Evolutionary conservation across 2,113 vertebrate species (phyloP).

Genomic region (Mustelus asterias): DNA sequence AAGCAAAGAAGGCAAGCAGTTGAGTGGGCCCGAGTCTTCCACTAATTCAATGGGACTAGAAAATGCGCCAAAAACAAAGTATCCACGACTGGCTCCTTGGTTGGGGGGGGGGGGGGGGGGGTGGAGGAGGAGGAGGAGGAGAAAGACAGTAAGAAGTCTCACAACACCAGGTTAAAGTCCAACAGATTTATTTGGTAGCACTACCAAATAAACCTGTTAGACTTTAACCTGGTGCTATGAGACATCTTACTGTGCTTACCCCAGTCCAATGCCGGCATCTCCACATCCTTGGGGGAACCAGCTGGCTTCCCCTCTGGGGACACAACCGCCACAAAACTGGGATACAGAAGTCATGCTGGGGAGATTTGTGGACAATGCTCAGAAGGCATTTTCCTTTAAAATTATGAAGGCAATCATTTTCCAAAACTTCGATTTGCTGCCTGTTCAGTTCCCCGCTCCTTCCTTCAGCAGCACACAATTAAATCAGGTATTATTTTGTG

Average conservation of each 20-base stretch:
- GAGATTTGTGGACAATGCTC: neutral
- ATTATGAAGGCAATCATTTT: neutral
- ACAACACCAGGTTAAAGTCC: too few species aligned
- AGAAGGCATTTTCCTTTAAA: too few species aligned
- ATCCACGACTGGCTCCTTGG: neutral
- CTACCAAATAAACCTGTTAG: too few species aligned
- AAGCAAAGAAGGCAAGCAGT: neutral
- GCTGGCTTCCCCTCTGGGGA: neutral
- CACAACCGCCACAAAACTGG: neutral
- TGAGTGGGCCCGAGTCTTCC: neutral
- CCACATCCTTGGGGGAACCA: neutral
- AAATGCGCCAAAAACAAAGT: neutral
- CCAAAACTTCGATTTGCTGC: neutral
- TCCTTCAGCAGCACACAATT: neutral
- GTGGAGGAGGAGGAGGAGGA: too few species aligned
- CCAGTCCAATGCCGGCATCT: too few species aligned
- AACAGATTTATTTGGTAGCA: too few species aligned
- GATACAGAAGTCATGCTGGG: neutral
- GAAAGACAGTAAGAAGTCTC: too few species aligned
- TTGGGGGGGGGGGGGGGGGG: too few species aligned
- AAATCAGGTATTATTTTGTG: neutral
- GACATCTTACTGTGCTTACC: too few species aligned
- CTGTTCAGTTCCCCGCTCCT: neutral
- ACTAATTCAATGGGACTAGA: neutral
- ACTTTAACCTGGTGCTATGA: too few species aligned